These are phyloP conservation scores for Myiozetetes cayanensis DNA, from an alignment of 2,113 vertebrate species.

Conservation along the genomic window DNA sequence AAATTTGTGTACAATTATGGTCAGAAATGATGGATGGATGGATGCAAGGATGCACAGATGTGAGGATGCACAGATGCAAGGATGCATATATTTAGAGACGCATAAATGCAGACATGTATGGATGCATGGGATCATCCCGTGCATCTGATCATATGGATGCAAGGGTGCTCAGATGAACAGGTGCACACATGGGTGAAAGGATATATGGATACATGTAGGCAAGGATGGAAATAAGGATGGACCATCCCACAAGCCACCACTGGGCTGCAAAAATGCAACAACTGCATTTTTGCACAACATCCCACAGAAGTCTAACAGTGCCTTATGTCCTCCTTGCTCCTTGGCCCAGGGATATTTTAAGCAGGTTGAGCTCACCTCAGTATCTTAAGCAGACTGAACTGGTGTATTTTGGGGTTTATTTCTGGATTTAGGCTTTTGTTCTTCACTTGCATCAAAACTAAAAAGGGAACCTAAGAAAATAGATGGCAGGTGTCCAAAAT, in stretches of 20 bases:
- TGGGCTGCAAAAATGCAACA: conserved; percentile 15
- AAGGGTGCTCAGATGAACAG: fast-evolving
- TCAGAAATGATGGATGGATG: not conserved
- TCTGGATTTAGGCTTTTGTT: conserved; percentile 49
- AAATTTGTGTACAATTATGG: not conserved
- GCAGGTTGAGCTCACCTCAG: conserved; percentile 30
- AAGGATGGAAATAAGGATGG: not conserved
- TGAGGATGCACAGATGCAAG: not conserved
- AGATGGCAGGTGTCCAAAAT: not conserved
- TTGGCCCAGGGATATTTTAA: conserved; percentile 54
- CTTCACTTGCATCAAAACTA: not conserved
- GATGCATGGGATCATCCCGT: no score
- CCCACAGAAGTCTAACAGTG: conserved; percentile 31
- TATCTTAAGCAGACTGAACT: conserved; percentile 44
- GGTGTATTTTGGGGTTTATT: not conserved
- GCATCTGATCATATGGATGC: no score
- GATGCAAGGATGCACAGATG: fast-evolving
- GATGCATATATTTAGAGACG: not conserved
- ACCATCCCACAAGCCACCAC: not conserved
- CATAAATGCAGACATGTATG: not conserved
- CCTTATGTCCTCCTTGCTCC: conserved; percentile 56
- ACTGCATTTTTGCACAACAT: conserved; percentile 43
- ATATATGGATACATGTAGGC: not conserved
- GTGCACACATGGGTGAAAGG: fast-evolving
- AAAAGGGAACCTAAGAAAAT: not conserved